These are phyloP conservation scores for Falco berigora DNA, from an alignment of 2,797 vertebrate genomes.

Conservation along the genomic window DNA sequence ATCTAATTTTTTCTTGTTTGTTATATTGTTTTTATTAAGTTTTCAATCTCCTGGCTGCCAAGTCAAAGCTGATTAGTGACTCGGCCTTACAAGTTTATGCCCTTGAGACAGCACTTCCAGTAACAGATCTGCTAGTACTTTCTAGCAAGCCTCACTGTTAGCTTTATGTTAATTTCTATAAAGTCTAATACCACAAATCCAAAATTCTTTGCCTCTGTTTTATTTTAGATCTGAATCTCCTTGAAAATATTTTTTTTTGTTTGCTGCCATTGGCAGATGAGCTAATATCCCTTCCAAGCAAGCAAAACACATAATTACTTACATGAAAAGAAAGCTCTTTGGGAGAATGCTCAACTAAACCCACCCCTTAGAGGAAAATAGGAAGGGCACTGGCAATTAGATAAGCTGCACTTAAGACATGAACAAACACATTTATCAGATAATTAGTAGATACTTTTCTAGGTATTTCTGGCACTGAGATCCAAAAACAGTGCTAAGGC, in stretches of 20 bases:
- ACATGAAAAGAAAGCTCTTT: conserved; percentile 84
- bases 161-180: conserved; percentile 10
- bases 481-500: conserved; percentile 73
- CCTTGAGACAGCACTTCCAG: neutral
- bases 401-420: conserved; percentile 79
- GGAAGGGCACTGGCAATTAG: conserved; percentile 80
- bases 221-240: conserved; percentile 40
- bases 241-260: neutral
- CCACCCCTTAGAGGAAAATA: conserved; percentile 69
- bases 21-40: neutral
- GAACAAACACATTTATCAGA: conserved; percentile 87
- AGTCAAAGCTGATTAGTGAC: neutral
- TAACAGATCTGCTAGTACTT: neutral
- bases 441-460: conserved; percentile 88
- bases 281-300: conserved; percentile 79
- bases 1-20: neutral
- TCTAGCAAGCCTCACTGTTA: neutral
- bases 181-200: neutral
- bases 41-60: neutral
- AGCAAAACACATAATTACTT: conserved; percentile 87
- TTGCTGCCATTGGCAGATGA: conserved; percentile 67
- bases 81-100: conserved; percentile 37
- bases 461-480: conserved; percentile 82
- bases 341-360: conserved; percentile 80
- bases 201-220: conserved; percentile 11